Evolutionary conservation across 2,113 vertebrate species (phyloP).

Genomic region (Struthio camelus): DNA sequence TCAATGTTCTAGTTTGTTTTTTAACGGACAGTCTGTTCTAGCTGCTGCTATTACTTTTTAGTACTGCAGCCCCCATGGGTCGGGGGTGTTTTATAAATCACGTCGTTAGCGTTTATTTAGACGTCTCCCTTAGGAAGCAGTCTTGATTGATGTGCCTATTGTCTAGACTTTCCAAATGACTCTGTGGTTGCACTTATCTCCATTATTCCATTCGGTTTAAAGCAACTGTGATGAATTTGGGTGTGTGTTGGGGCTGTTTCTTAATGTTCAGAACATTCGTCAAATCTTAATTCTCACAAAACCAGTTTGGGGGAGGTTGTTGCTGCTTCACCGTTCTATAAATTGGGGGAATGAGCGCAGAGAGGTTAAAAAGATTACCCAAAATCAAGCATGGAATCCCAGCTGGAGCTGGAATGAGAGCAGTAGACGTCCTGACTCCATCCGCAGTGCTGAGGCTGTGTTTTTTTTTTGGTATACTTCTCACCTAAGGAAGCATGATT

Average conservation of each 20-base stretch:
- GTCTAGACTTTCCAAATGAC: background rate
- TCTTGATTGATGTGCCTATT: constrained; percentile 30
- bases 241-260: background rate
- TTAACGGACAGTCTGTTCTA: constrained; percentile 1
- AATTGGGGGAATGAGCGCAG: background rate
- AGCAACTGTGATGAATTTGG: background rate
- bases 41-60: background rate
- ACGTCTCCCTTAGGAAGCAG: constrained; percentile 12
- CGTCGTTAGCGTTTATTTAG: constrained; percentile 36
- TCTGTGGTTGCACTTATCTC: background rate
- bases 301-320: background rate
- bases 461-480: background rate
- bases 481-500: background rate
- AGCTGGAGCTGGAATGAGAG: background rate
- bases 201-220: background rate
- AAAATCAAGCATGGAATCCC: background rate
- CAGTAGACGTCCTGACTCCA: background rate
- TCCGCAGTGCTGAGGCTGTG: background rate
- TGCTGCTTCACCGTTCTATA: background rate
- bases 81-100: background rate
- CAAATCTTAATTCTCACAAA: background rate
- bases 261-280: background rate
- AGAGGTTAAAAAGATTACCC: background rate
- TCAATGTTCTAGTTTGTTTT: background rate
- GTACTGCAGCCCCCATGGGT: background rate